Evolutionary conservation across 2,797 vertebrate genomes (phyloP).

Genomic region (Graptemys geographica): DNA sequence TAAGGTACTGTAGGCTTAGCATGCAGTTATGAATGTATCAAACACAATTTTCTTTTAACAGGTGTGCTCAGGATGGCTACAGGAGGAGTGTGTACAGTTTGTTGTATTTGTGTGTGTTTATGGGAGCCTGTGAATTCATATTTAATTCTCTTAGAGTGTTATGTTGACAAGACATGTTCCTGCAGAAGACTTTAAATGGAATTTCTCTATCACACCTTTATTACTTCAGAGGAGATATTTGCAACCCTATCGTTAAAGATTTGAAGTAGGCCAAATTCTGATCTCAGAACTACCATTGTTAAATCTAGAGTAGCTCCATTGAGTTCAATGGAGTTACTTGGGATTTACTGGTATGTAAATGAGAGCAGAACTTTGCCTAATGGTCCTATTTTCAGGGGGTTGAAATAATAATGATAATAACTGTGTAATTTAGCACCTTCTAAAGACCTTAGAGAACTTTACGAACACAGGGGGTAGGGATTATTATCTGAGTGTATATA

Average conservation of each 20-base stretch:
- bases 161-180: neutral
- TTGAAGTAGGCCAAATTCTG: neutral
- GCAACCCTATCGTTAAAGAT: neutral
- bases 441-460: neutral
- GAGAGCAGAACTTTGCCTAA: neutral
- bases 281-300: neutral
- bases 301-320: neutral
- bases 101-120: neutral
- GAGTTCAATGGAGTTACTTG: neutral
- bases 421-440: neutral
- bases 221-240: neutral
- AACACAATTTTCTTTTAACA: neutral
- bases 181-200: conserved; percentile 14
- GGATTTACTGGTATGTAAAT: neutral
- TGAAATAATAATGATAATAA: neutral
- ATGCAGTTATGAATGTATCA: neutral
- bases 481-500: neutral
- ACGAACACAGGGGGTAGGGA: neutral
- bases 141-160: neutral
- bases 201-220: conserved; percentile 8
- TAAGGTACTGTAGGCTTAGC: neutral
- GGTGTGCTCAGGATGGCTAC: neutral
- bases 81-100: neutral
- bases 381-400: neutral
- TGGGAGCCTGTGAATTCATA: fast-evolving